phyloP scores from a whole-genome alignment of 2,888 invertebrate species.

The Plebejus melissa region DNA sequence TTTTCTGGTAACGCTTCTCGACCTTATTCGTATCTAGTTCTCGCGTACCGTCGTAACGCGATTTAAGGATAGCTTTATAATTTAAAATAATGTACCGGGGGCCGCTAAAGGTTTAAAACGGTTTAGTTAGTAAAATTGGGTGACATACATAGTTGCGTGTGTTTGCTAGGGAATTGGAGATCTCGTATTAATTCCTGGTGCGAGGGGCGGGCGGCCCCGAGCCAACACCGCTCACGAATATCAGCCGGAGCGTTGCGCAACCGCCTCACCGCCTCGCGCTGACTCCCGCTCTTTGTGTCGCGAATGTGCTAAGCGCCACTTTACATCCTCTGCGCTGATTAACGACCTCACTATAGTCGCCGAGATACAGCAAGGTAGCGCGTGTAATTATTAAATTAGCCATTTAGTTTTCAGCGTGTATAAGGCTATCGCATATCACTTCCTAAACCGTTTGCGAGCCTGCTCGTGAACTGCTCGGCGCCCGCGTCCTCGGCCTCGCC shows the following conservation, averaged over 20 bases:
- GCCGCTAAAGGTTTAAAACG: background rate
- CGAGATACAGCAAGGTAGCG: background rate
- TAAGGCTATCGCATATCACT: slow-evolving; percentile 36
- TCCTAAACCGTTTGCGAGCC: slow-evolving; percentile 56
- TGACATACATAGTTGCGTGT: background rate
- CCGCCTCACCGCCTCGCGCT: slow-evolving; percentile 48
- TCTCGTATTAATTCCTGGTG: slow-evolving; percentile 29
- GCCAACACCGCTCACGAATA: slow-evolving; percentile 45
- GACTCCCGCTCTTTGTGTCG: slow-evolving; percentile 63
- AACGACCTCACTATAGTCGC: slow-evolving; percentile 10
- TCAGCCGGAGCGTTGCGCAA: slow-evolving; percentile 56
- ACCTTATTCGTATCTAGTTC: slow-evolving; percentile 18
- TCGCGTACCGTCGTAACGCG: slow-evolving; percentile 4
- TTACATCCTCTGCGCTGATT: slow-evolving; percentile 43
- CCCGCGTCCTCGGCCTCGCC: slow-evolving; percentile 73
- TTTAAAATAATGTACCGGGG: background rate
- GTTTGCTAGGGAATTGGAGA: slow-evolving; percentile 1
- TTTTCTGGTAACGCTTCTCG: slow-evolving; percentile 16
- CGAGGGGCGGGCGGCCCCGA: slow-evolving; percentile 39
- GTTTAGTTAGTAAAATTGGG: background rate
- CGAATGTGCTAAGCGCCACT: slow-evolving; percentile 57
- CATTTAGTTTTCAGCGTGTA: slow-evolving; percentile 6
- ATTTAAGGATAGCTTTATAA: slow-evolving; percentile 16
- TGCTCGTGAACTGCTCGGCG: slow-evolving; percentile 69
- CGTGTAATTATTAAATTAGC: slow-evolving; percentile 16